A percentile compares a stretch with the other conserved stretches of the same genome.
Evolutionary conservation across 2,113 vertebrate species (phyloP).

Genomic region (Rhombomys opimus): DNA sequence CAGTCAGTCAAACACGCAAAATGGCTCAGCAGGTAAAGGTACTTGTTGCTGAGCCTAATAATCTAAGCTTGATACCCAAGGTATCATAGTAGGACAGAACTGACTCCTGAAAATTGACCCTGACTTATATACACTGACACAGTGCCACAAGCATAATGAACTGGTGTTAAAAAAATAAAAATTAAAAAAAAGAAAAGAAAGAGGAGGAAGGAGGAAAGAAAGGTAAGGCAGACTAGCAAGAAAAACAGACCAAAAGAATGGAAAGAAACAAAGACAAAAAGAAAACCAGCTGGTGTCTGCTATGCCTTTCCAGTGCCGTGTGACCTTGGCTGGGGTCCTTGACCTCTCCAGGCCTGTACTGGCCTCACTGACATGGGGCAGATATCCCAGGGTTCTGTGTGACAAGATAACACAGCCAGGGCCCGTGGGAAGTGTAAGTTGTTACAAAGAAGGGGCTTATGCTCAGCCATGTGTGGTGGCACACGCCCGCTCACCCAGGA

Average conservation of each 20-base stretch:
- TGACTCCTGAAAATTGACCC: neutral
- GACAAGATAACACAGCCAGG: neutral
- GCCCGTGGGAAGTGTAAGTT: conserved; percentile 36
- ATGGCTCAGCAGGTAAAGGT: neutral
- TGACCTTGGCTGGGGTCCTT: conserved; percentile 67
- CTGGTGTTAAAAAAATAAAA: neutral
- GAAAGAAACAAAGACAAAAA: neutral
- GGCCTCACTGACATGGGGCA: conserved; percentile 20
- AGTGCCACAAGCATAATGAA: neutral
- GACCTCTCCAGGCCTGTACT: conserved; percentile 56
- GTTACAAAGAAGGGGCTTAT: conserved; percentile 52
- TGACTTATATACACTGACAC: neutral
- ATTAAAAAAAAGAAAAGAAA: neutral
- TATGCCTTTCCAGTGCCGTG: neutral
- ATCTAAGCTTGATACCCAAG: neutral
- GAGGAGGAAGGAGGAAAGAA: neutral
- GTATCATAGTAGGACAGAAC: neutral
- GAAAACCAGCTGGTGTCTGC: neutral
- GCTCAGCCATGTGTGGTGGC: neutral
- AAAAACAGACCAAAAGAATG: neutral
- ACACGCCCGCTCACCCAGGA: neutral
- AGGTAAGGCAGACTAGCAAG: neutral
- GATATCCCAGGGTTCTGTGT: conserved; percentile 10
- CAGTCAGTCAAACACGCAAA: neutral
- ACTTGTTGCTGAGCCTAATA: neutral